A percentile compares a stretch with the other conserved stretches of the same genome.
Evolutionary conservation across 2,888 invertebrate genomes (phyloP).

Genomic region (Dinocampus coccinellae): DNA sequence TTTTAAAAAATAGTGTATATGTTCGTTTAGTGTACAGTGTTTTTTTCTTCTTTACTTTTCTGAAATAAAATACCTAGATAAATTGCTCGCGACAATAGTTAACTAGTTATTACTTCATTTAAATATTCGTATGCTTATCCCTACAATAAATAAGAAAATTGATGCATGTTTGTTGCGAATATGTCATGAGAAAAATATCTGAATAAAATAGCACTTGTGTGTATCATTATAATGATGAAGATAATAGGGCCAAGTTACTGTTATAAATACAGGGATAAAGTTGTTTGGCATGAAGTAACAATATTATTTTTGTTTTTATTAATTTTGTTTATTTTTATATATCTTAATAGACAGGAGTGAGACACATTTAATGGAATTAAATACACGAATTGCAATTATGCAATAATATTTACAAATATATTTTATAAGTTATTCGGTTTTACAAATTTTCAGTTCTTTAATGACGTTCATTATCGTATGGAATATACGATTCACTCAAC

Average conservation of each 20-base stretch:
- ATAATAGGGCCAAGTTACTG: constrained; percentile 27
- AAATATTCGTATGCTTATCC: not conserved
- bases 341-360: no score
- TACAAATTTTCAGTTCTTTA: no score
- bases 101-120: not conserved
- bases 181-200: not conserved
- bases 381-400: no score
- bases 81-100: not conserved
- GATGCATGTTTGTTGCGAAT: not conserved
- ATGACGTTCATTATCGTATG: no score
- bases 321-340: no score
- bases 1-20: no score
- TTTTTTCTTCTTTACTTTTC: no score
- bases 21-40: no score
- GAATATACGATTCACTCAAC: no score
- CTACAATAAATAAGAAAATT: not conserved
- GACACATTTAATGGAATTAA: no score
- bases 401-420: not conserved
- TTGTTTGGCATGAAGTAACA: not conserved
- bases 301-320: constrained; percentile 12
- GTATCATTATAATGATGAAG: not conserved
- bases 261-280: constrained; percentile 5
- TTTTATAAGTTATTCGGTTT: not conserved
- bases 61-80: not conserved
- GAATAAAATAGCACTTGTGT: not conserved